phyloP scores from a whole-genome alignment of 2,797 vertebrate genomes.

The Nannoperca australis region DNA sequence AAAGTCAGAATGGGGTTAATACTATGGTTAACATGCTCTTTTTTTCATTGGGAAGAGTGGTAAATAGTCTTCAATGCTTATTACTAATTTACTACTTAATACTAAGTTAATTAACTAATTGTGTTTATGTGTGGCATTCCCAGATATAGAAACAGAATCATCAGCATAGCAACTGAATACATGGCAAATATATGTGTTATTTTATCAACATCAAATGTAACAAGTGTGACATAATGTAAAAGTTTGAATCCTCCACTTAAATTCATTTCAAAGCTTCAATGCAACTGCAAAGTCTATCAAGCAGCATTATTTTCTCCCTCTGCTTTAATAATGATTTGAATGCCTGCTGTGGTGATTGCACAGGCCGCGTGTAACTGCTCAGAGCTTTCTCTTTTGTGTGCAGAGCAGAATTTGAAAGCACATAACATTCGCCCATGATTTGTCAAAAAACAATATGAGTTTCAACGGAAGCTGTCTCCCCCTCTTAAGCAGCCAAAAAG shows the following conservation, averaged over 20 bases:
- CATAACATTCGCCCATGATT: constrained; percentile 36
- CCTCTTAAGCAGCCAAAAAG: constrained; percentile 39
- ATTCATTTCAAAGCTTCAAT: constrained; percentile 31
- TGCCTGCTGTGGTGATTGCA: constrained; percentile 49
- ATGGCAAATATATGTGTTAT: neutral
- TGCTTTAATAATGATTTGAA: constrained; percentile 29
- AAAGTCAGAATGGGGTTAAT: constrained; percentile 36
- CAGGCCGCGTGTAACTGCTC: constrained; percentile 15
- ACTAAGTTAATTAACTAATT: too few species aligned
- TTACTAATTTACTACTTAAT: neutral
- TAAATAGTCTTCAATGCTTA: constrained; percentile 11
- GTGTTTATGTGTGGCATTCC: neutral
- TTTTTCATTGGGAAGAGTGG: neutral
- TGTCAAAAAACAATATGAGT: constrained; percentile 34
- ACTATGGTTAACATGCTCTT: constrained; percentile 13
- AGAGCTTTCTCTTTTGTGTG: constrained; percentile 38
- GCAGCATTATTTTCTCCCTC: neutral
- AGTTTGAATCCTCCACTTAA: constrained; percentile 2
- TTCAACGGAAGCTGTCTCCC: constrained; percentile 41
- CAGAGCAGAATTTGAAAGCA: constrained; percentile 44
- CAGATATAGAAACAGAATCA: neutral
- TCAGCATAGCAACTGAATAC: neutral
- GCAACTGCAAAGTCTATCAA: constrained; percentile 11
- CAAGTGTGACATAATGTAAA: neutral
- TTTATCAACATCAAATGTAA: constrained; percentile 3